These are phyloP conservation scores for Brachyalestes nurse DNA, from an alignment of 2,797 vertebrate genomes.

Conservation along the genomic window DNA sequence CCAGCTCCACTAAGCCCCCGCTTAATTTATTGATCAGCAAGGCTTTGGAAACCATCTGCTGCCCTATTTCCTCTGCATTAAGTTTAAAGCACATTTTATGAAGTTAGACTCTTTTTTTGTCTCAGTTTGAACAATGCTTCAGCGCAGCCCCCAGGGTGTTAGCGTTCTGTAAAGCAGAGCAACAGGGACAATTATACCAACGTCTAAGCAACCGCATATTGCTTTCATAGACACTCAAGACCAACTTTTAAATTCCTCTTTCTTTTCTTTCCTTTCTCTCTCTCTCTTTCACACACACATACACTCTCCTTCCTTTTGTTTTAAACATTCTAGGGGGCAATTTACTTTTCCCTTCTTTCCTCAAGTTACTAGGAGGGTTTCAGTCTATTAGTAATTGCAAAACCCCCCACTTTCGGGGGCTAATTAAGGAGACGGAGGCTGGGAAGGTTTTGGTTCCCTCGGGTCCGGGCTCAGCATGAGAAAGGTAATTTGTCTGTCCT, in stretches of 20 bases:
- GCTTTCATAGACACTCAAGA: conserved; percentile 61
- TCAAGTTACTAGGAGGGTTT: conserved; percentile 91
- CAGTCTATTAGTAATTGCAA: conserved; percentile 95
- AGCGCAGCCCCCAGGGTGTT: conserved; percentile 70
- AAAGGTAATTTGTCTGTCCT: conserved; percentile 99
- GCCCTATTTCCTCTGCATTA: conserved; percentile 80
- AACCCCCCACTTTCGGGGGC: conserved; percentile 89
- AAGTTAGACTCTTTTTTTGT: conserved; percentile 71
- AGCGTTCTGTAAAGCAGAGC: conserved; percentile 69
- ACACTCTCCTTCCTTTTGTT: conserved; percentile 71
- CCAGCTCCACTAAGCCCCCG: conserved; percentile 59
- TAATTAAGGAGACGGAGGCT: conserved; percentile 98
- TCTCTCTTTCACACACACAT: conserved; percentile 52
- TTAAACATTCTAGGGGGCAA: conserved; percentile 81
- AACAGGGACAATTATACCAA: conserved; percentile 73
- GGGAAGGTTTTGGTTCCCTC: conserved; percentile 92
- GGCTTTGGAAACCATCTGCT: conserved; percentile 79
- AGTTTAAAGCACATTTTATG: conserved; percentile 75
- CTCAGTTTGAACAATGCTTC: conserved; percentile 64
- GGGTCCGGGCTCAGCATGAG: conserved; percentile 91
- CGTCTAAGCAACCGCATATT: conserved; percentile 55
- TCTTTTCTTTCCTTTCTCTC: conserved; percentile 36
- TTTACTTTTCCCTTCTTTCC: conserved; percentile 79
- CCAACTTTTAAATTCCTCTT: conserved; percentile 56
- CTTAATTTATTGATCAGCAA: conserved; percentile 80